Conservation (phyloP, 2,888 invertebrate genomes). For the Andricus quercusramuli region DNA sequence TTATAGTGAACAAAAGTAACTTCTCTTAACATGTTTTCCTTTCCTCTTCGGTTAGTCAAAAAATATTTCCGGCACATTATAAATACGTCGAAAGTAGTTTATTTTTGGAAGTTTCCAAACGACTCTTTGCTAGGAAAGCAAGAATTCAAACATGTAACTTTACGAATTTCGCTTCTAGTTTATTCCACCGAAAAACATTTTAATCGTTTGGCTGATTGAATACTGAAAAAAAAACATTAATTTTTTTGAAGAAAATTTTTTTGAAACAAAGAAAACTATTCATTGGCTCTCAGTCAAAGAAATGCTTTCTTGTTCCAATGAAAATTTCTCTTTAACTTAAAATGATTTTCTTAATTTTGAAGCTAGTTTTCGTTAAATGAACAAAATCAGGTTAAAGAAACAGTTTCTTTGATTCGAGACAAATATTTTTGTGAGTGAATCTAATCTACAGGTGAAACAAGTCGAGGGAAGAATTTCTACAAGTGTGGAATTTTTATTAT, state of each 20-base stretch:
- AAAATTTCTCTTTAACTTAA: too few relatives aligned
- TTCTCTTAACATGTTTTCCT: neutral
- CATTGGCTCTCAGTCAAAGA: too few relatives aligned
- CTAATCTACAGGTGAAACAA: neutral
- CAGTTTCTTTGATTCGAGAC: too few relatives aligned
- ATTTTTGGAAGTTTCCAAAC: conserved; percentile 15
- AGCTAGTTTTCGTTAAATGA: too few relatives aligned
- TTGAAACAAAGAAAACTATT: too few relatives aligned
- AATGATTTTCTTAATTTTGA: too few relatives aligned
- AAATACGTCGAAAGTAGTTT: conserved; percentile 26
- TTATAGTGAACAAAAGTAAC: neutral
- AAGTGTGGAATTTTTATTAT: neutral
- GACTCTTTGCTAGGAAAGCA: neutral
- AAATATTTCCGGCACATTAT: conserved; percentile 31
- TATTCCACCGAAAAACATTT: conserved; percentile 1
- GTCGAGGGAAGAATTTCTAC: neutral
- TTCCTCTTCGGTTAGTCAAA: conserved; percentile 10
- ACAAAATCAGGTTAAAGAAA: too few relatives aligned
- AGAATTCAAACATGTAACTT: neutral
- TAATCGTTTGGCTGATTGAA: neutral
- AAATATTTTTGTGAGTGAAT: neutral
- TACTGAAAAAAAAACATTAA: too few relatives aligned
- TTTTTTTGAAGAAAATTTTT: too few relatives aligned
- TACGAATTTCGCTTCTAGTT: conserved; percentile 1
- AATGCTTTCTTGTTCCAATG: too few relatives aligned